A percentile compares a stretch with the other conserved stretches of the same genome.
Conservation (phyloP, 2,113 vertebrate species). For the Aegotheles bennettii region DNA sequence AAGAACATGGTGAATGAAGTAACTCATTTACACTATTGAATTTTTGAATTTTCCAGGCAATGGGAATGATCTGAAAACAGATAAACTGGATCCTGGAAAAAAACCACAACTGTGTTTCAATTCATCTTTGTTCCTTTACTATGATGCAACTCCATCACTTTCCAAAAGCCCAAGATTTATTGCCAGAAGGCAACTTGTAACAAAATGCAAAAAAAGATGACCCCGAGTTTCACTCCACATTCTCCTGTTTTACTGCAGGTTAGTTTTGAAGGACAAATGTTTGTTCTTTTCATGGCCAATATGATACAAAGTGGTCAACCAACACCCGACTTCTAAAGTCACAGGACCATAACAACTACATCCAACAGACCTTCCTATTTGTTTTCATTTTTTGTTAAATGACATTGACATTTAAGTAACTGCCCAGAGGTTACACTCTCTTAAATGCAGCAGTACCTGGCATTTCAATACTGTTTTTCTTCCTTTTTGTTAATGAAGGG, state of each 20-base stretch:
- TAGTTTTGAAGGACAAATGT: neutral
- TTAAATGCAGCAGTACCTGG: neutral
- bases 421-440: neutral
- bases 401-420: neutral
- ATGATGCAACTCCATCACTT: neutral
- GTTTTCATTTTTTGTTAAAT: neutral
- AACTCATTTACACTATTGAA: neutral
- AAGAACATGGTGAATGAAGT: neutral
- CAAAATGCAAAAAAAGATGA: neutral
- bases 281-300: neutral
- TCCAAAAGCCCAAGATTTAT: neutral
- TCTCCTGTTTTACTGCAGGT: neutral
- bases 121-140: neutral
- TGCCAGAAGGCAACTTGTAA: neutral
- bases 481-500: neutral
- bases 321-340: neutral
- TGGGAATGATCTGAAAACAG: neutral
- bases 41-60: neutral
- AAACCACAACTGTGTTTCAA: neutral
- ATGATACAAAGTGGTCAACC: neutral
- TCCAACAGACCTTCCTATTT: neutral
- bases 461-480: neutral
- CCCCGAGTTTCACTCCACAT: neutral
- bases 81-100: neutral
- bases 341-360: neutral